phyloP scores from a whole-genome alignment of 1,140 invertebrate genomes.

The Chlorops oryzae region DNA sequence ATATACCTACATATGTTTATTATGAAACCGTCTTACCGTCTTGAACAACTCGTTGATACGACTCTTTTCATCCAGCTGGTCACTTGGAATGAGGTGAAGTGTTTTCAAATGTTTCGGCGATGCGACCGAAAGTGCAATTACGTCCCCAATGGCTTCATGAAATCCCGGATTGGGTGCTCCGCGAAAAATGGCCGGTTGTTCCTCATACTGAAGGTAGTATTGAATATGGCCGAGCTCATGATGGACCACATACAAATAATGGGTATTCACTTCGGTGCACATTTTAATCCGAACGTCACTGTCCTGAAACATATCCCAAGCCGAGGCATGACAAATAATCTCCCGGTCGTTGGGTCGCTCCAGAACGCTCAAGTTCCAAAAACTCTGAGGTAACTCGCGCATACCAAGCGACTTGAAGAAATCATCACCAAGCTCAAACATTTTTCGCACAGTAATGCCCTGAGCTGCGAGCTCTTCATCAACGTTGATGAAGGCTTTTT shows the following conservation, averaged over 20 bases:
- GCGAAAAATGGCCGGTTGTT: slow-evolving; percentile 60
- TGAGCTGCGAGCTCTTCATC: slow-evolving; percentile 49
- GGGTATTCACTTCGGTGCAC: slow-evolving; percentile 64
- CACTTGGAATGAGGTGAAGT: slow-evolving; percentile 48
- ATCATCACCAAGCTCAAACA: slow-evolving; percentile 63
- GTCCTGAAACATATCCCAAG: slow-evolving; percentile 69
- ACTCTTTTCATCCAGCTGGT: slow-evolving; percentile 33
- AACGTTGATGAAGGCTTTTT: slow-evolving; percentile 57
- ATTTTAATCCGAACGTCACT: slow-evolving; percentile 65
- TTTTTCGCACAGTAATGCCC: slow-evolving; percentile 41
- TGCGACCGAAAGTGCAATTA: slow-evolving; percentile 58
- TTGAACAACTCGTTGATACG: slow-evolving; percentile 43
- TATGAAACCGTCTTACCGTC: slow-evolving; percentile 15
- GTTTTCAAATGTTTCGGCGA: slow-evolving; percentile 55
- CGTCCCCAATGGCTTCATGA: slow-evolving; percentile 68
- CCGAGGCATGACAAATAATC: slow-evolving; percentile 68
- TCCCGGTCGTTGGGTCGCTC: slow-evolving; percentile 57
- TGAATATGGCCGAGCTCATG: slow-evolving; percentile 77
- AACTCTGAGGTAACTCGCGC: slow-evolving; percentile 67
- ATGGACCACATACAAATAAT: slow-evolving; percentile 65
- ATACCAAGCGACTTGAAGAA: slow-evolving; percentile 83
- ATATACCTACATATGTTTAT: slow-evolving; percentile 24
- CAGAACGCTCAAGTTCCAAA: slow-evolving; percentile 76
- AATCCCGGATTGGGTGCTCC: slow-evolving; percentile 73
- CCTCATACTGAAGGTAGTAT: slow-evolving; percentile 66